Conservation (phyloP, 1,140 invertebrate genomes). For the Ectropis grisescens region DNA sequence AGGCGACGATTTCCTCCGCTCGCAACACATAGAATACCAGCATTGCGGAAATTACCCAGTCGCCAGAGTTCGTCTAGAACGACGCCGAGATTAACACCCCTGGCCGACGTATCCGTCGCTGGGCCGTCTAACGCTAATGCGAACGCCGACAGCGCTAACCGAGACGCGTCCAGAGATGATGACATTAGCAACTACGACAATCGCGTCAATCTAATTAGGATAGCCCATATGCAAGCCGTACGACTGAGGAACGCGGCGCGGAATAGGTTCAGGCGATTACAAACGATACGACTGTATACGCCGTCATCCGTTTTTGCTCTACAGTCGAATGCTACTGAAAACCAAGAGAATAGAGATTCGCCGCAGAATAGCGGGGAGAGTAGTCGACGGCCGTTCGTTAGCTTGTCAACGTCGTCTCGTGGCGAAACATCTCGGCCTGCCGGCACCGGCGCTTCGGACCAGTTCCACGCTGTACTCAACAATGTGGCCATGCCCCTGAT, state of each 20-base stretch:
- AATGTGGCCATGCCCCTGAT: constrained; percentile 66
- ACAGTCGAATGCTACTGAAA: constrained; percentile 23
- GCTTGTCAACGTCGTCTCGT: too few relatives aligned
- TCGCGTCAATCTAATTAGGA: constrained; percentile 49
- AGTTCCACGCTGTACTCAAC: constrained; percentile 35
- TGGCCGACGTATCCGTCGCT: constrained; percentile 22
- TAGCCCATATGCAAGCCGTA: constrained; percentile 42
- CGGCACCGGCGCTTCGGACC: constrained; percentile 2
- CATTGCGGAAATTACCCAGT: constrained; percentile 28
- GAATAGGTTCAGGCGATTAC: constrained; percentile 40
- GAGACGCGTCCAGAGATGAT: constrained; percentile 21
- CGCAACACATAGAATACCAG: constrained; percentile 46
- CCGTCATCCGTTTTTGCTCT: constrained; percentile 51
- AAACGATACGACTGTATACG: constrained; percentile 49
- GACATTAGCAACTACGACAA: constrained; percentile 40
- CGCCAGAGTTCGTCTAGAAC: constrained; percentile 7
- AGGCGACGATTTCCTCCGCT: constrained; percentile 39
- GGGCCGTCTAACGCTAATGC: constrained; percentile 31
- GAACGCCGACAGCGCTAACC: constrained; percentile 17
- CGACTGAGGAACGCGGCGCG: constrained; percentile 43
- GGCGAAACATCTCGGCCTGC: too few relatives aligned
- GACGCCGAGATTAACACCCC: constrained; percentile 5
- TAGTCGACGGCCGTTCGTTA: too few relatives aligned
- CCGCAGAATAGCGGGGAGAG: constrained; percentile 29
- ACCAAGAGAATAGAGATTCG: constrained; percentile 19